These are phyloP conservation scores for Pluvianellus socialis DNA, from an alignment of 2,113 vertebrate species.

Conservation along the genomic window DNA sequence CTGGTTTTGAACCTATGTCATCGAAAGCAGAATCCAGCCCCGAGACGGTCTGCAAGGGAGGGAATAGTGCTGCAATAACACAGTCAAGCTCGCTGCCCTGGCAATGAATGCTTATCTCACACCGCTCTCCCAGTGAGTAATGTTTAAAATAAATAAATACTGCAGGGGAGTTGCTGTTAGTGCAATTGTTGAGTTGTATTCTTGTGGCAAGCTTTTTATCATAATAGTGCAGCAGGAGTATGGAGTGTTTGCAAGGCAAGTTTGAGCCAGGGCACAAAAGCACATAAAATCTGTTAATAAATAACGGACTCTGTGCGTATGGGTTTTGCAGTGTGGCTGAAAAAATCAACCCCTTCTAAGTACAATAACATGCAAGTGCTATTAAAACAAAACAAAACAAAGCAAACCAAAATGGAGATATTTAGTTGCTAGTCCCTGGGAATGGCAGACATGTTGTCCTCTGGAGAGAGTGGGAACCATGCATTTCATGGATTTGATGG, in stretches of 20 bases:
- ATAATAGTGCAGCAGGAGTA: background rate
- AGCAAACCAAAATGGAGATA: background rate
- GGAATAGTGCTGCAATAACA: background rate
- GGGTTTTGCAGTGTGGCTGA: background rate
- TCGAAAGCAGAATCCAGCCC: background rate
- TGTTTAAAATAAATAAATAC: slow-evolving; percentile 55
- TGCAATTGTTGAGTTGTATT: slow-evolving; percentile 29
- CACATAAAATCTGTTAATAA: slow-evolving; percentile 14
- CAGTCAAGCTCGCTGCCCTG: background rate
- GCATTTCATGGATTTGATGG: background rate
- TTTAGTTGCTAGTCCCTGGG: background rate
- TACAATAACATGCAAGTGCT: background rate
- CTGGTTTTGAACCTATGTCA: background rate
- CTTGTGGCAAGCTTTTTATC: slow-evolving; percentile 24
- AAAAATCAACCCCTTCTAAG: background rate
- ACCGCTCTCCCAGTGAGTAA: background rate
- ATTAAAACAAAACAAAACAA: background rate
- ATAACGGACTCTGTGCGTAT: background rate
- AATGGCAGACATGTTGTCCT: background rate
- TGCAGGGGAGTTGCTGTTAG: background rate
- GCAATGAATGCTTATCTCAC: background rate
- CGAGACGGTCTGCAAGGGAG: background rate
- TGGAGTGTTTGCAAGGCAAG: slow-evolving; percentile 6
- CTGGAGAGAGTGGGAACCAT: fast-evolving
- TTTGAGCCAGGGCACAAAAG: background rate